These are phyloP conservation scores for Sorex maritimensis DNA, from an alignment of 2,797 vertebrate genomes.

Conservation along the genomic window DNA sequence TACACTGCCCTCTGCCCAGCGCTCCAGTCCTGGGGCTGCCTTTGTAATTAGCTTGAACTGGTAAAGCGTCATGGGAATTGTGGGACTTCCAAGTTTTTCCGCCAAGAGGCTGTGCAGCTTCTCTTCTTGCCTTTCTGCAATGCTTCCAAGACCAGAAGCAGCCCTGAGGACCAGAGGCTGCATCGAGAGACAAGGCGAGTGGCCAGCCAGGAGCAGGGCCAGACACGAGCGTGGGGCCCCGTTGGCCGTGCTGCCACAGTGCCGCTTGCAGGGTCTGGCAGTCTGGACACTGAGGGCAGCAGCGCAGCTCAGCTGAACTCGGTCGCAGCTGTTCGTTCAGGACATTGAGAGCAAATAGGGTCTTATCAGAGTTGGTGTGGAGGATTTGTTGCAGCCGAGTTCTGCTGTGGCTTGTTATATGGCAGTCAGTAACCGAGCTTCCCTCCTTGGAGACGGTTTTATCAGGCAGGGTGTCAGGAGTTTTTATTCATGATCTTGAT, in stretches of 20 bases:
- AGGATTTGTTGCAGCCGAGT: not conserved
- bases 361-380: not conserved
- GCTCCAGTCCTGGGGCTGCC: not conserved
- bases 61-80: not conserved
- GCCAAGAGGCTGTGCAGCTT: not conserved
- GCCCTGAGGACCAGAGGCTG: not conserved
- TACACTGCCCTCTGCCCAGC: no score
- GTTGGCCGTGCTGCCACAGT: not conserved
- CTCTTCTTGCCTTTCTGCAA: constrained; percentile 45
- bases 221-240: not conserved
- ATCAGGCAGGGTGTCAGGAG: constrained; percentile 11
- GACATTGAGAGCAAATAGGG: not conserved
- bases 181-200: not conserved
- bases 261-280: not conserved
- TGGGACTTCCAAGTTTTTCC: not conserved
- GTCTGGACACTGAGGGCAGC: not conserved
- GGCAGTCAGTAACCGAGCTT: not conserved
- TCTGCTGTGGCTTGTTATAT: not conserved
- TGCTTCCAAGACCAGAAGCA: not conserved
- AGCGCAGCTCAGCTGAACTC: not conserved
- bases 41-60: not conserved
- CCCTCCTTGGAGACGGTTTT: not conserved
- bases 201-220: not conserved
- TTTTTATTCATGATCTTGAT: not conserved
- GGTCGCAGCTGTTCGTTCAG: not conserved